Base-by-base conservation (phyloP, 2,888 invertebrate genomes). In the Pristionchus entomophagus region DNA sequence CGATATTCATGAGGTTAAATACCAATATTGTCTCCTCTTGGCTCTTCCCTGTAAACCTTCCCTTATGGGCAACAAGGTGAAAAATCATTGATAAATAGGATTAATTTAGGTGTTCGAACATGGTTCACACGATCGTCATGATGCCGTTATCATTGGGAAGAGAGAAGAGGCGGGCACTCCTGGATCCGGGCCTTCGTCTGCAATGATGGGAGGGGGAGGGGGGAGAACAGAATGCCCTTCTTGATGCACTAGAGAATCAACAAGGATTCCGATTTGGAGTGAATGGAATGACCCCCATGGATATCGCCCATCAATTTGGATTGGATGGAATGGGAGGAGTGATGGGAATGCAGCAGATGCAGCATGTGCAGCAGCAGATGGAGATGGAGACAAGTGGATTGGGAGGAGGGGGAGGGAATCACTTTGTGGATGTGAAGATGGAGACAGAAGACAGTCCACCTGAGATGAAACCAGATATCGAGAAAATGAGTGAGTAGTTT, bases 1-100 rank as follows among this genome's bases (percentile, higher is more conserved):
- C 0, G 88, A 89, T n/a, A 87, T 89, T 83, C 90, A 90, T 80
- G 84, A 84, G 73, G 69, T 83, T 5, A 6, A n/a, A 12, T n/a
- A n/a, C 38, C 35, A n/a, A 38, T 41, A 29, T 38, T 41, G 41
- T 41, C 26, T 73, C 22, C 19, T 41, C 0, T 35, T 12, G n/a
- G 14, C 22, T 4, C 19, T 35, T 32, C 10, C 19, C 12, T 35
- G 32, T 38, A 4, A 8, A 59, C 59, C n/a, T 59, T 22, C 19
- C 10, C 10, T 59, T 22, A 59, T n/a, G n/a, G n/a, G n/a, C n/a
- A n/a, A n/a, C n/a, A n/a, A 8, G 59, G 5, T 59, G 59, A 59
- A 14, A 45, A 14, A 45, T 45, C 6, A 22, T 56, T n/a, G n/a
- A 17, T 22, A 17, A 56, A 56, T 8, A 17, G 19, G 17, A 5